Evolutionary conservation across 2,797 vertebrate species (phyloP).

Genomic region (Melanotaenia trifasciata): DNA sequence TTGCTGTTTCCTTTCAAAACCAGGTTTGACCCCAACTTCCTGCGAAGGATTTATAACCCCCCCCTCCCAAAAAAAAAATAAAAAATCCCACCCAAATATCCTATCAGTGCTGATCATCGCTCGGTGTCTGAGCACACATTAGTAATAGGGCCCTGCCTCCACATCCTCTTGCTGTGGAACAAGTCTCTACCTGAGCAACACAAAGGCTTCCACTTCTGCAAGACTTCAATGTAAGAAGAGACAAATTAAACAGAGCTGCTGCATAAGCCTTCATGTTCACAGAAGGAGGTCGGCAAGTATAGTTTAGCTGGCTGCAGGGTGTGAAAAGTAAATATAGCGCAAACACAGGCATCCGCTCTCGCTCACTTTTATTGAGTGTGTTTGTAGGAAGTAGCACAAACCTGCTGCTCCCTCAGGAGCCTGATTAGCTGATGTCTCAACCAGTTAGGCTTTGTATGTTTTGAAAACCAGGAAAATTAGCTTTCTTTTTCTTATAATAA

Average conservation of each 20-base stretch:
- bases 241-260: constrained; percentile 52
- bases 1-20: constrained; percentile 39
- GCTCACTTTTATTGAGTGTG: constrained; percentile 23
- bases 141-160: constrained; percentile 30
- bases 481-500: background rate
- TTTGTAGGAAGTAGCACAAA: constrained; percentile 18
- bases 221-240: constrained; percentile 44
- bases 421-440: constrained; percentile 16
- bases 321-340: constrained; percentile 46
- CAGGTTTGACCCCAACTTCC: constrained; percentile 37
- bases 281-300: constrained; percentile 33
- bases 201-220: constrained; percentile 19
- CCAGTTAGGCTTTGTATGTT: constrained; percentile 17
- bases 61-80: background rate
- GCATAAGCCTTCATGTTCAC: constrained; percentile 60
- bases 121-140: constrained; percentile 14
- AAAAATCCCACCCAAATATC: constrained; percentile 44
- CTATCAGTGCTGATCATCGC: constrained; percentile 58
- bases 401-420: constrained; percentile 16
- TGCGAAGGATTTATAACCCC: constrained; percentile 35
- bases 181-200: constrained; percentile 68
- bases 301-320: constrained; percentile 48
- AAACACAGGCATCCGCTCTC: constrained; percentile 18
- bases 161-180: constrained; percentile 61
- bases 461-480: background rate